Base-by-base conservation (phyloP, 2,113 vertebrate species). In the Chamaea fasciata region DNA sequence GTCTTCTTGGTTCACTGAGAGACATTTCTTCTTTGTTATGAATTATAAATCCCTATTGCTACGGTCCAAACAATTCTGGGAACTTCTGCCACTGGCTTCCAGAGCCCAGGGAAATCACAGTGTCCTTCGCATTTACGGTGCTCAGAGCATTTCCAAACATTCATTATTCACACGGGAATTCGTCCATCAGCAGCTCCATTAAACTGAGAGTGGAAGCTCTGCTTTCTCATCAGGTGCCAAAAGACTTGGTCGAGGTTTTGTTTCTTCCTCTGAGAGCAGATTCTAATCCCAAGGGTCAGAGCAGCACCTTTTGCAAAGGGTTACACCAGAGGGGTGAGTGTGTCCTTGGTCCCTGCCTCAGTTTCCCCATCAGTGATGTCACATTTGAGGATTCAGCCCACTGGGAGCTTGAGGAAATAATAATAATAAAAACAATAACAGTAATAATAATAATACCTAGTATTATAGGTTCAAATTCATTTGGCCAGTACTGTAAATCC, bases 11-110 rank as follows among this genome's bases (percentile, higher is more conserved):
- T 68, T 78, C 65, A 35, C 19, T 55, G 52, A 37, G 79, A 93
- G 75, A 37, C 33, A 13, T 74, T 74, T 92, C 70, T 87, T 52
- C 55, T 81, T 89, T 60, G 42, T 60, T 70, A 90, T 83, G 90
- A 93, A 95, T 94, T 94, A 78, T 94, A 67, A 93, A 90, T 88
- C 83, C 71, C 83, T 71, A 7, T 86, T 83, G 77, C 75, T 85
- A 4, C 59, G 46, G 55, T 70, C 82, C 87, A 90, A 86, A 95
- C 94, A 86, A 33, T 96, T 94, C 93, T 86, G 88, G 88, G 93
- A 95, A 94, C 64, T 93, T 42, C 75, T 60, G 93, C 88, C 71
- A 28, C 64, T 52, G 87, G 28, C 75, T 92, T 85, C 50, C 75
- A 83, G 79, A 90, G 26, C 59, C 13, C 75, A 60, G 88, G 65